These are phyloP conservation scores for Athetis lepigone DNA, from an alignment of 2,888 invertebrate species.

Conservation along the genomic window DNA sequence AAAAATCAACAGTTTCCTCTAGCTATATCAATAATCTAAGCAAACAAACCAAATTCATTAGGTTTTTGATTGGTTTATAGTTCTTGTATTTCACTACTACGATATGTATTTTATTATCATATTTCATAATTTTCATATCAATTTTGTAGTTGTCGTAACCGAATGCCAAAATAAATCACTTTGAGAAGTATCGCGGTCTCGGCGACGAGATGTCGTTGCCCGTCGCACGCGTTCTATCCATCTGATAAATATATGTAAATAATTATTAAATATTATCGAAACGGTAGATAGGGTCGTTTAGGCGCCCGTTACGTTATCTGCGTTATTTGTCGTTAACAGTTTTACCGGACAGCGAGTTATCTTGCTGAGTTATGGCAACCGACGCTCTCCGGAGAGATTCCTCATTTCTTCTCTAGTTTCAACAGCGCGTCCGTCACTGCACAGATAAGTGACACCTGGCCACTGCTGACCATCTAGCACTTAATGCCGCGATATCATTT, in stretches of 20 bases:
- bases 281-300: slow-evolving; percentile 87
- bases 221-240: slow-evolving; percentile 81
- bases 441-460: slow-evolving; percentile 75
- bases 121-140: slow-evolving; percentile 67
- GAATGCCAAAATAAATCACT: slow-evolving; percentile 77
- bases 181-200: slow-evolving; percentile 67
- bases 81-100: slow-evolving; percentile 49
- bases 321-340: slow-evolving; percentile 89
- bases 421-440: slow-evolving; percentile 73
- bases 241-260: slow-evolving; percentile 88
- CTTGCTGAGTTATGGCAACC: slow-evolving; percentile 85
- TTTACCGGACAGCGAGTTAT: slow-evolving; percentile 82
- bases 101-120: slow-evolving; percentile 59
- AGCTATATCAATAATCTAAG: slow-evolving; percentile 40
- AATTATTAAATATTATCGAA: slow-evolving; percentile 89
- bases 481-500: slow-evolving; percentile 63
- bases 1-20: slow-evolving; percentile 17
- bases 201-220: slow-evolving; percentile 76
- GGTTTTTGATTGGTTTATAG: slow-evolving; percentile 56
- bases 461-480: slow-evolving; percentile 59
- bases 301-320: slow-evolving; percentile 87
- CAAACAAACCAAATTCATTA: slow-evolving; percentile 57
- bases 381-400: slow-evolving; percentile 72
- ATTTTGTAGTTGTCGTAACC: slow-evolving; percentile 66
- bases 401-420: slow-evolving; percentile 81